phyloP scores from a whole-genome alignment of 2,113 vertebrate genomes.

The Melanerpes aurifrons region DNA sequence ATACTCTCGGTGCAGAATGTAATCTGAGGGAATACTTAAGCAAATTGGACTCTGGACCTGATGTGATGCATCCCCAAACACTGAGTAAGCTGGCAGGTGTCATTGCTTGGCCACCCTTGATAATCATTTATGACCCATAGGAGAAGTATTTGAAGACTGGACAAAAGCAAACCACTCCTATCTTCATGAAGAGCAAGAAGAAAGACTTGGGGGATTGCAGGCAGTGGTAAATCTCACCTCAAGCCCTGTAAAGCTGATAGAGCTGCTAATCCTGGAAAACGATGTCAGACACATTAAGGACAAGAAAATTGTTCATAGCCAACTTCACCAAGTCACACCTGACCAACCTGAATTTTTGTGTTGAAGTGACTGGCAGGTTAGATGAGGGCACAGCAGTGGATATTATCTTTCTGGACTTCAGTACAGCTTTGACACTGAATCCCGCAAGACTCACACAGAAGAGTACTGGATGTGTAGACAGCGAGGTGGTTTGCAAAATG shows the following conservation, averaged over 20 bases:
- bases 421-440: not conserved
- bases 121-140: not conserved
- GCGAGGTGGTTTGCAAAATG: not conserved
- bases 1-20: not conserved
- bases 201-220: not conserved
- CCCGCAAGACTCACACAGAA: not conserved
- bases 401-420: not conserved
- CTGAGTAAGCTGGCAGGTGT: not conserved
- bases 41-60: not conserved
- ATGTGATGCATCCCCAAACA: fast-evolving
- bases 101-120: not conserved
- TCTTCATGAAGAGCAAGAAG: not conserved
- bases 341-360: not conserved
- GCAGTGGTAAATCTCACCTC: not conserved
- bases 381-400: not conserved
- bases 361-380: not conserved
- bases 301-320: not conserved
- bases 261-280: not conserved
- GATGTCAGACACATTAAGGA: too few relatives aligned
- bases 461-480: not conserved
- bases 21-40: not conserved
- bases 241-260: not conserved
- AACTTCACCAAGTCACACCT: not conserved
- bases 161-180: not conserved
- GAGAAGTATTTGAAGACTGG: not conserved